Evolutionary conservation across 2,888 invertebrate genomes (phyloP), one percentile per base, ranked within the genome.

Genomic region (Caenorhabditis angaria): DNA sequence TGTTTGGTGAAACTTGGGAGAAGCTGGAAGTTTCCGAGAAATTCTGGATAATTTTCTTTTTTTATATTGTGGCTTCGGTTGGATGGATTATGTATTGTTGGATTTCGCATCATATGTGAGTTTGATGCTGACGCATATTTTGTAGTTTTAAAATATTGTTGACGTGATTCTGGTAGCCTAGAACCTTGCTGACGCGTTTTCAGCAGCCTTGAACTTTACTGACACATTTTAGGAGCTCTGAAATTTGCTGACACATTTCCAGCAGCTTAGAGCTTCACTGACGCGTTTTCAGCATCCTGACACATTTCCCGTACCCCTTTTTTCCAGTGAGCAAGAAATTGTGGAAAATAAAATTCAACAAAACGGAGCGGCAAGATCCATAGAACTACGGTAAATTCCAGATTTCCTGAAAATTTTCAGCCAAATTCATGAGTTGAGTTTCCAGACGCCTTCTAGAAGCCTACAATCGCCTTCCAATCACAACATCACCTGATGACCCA

Each of bases 31-130:
- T 41, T 10, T 41, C 18, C 18, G 41, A 41, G 41, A 41, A 41
- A 41, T 41, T 41, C 18, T 41, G 41, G 41, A 41, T 41, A 18
- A 18, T 5, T 41, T 41, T 12, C 41, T 41, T 41, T 41, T 41
- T 41, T 41, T 41, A 18, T 12, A 41, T 41, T 41, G 41, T 41
- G 14, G 41, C 41, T 18, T 41, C 41, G 41, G 41, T 41, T 41
- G 41, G 41, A 41, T 41, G 41, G 41, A 14, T 41, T 41, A 41
- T 41, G 41, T 41, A 41, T 41, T 41, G 41, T 41, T 41, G 41
- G 10, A 41, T 41, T 41, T 41, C 41, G 14, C 41, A 41, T 41
- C 10, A 14, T 18, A 41, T 41, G 41, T 41, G 14, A 41, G 41
- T 41, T 41, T 41, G 32, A 32, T 5, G 32, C 18, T 41, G 10